A percentile compares a stretch with the other conserved stretches of the same genome.
phyloP scores from a whole-genome alignment of 2,113 vertebrate species.

The Chlamydotis undulata region DNA sequence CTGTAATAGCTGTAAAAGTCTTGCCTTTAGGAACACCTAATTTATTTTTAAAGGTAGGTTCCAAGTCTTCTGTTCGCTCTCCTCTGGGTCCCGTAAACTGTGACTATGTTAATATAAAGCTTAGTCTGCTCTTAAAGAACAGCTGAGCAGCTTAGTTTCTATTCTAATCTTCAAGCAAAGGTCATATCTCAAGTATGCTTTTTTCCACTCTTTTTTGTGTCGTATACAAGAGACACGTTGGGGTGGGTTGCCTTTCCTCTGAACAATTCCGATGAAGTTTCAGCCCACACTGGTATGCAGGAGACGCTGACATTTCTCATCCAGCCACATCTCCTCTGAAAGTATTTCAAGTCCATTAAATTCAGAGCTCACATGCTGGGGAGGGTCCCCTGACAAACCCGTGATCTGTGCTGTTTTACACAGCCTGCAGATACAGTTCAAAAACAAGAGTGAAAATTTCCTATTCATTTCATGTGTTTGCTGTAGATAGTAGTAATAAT shows the following conservation, averaged over 20 bases:
- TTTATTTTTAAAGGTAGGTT: slow-evolving; percentile 39
- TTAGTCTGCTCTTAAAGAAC: slow-evolving; percentile 12
- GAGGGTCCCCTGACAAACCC: neutral
- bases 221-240: rapidly evolving
- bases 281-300: neutral
- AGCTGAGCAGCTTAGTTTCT: neutral
- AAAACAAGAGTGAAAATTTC: slow-evolving; percentile 28
- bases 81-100: slow-evolving; percentile 18
- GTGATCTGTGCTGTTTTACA: neutral
- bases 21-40: slow-evolving; percentile 19
- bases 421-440: neutral
- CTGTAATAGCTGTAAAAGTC: slow-evolving; percentile 18
- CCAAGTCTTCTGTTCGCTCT: neutral
- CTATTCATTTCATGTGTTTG: neutral
- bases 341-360: neutral
- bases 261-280: neutral
- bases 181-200: neutral
- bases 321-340: neutral
- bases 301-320: neutral
- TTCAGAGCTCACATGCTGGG: neutral
- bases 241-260: neutral
- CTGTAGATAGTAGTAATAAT: slow-evolving; percentile 14
- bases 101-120: slow-evolving; percentile 8
- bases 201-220: neutral
- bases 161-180: slow-evolving; percentile 4